Percentiles rank a stretch among this genome's conserved stretches.
Conservation (phyloP, 2,113 vertebrate genomes). For the Tichodroma muraria region DNA sequence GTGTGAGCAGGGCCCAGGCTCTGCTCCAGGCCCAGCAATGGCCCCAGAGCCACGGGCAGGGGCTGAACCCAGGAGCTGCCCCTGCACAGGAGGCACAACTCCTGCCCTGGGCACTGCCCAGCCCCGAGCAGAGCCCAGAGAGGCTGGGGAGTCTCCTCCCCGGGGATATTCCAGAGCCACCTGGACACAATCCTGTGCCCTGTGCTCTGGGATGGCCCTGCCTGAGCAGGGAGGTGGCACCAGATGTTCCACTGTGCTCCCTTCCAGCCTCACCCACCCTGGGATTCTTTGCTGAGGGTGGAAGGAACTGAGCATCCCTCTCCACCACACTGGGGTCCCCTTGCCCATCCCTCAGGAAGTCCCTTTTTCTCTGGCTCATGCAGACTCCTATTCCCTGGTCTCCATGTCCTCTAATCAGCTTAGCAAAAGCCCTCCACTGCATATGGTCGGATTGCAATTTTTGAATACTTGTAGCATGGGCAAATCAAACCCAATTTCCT, state of each 20-base stretch:
- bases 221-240: not conserved
- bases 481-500: slow-evolving; percentile 53
- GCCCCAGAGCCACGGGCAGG: not conserved
- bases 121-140: not conserved
- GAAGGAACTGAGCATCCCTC: not conserved
- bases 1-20: not conserved
- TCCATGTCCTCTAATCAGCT: slow-evolving; percentile 23
- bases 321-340: not conserved
- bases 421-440: slow-evolving; percentile 35
- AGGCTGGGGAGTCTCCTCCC: not conserved
- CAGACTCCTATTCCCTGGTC: not conserved
- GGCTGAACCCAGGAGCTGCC: not conserved
- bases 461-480: slow-evolving; percentile 12
- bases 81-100: not conserved
- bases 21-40: not conserved
- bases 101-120: not conserved
- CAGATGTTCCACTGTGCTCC: not conserved
- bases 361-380: not conserved
- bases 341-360: not conserved
- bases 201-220: not conserved
- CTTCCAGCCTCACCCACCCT: not conserved
- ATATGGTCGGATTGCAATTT: slow-evolving; percentile 16
- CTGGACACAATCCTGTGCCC: not conserved
- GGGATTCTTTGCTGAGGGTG: not conserved
- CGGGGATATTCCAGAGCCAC: rapidly evolving